phyloP scores from a whole-genome alignment of 2,888 invertebrate genomes.

The Lysandra coridon region DNA sequence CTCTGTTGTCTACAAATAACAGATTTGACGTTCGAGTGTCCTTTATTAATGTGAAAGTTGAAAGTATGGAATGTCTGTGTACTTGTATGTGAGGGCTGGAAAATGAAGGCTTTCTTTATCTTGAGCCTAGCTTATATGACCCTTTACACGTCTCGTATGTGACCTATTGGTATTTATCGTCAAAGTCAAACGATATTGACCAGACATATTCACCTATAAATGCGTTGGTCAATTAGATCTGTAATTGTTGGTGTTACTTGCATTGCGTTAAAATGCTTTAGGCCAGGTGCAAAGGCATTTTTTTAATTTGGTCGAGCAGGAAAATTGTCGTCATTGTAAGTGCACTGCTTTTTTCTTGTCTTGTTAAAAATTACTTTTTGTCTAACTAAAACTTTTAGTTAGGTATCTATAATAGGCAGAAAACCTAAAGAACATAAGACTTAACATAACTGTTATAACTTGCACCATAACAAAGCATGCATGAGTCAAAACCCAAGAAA shows the following conservation, averaged over 20 bases:
- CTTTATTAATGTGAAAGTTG: slow-evolving; percentile 8
- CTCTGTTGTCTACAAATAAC: slow-evolving; percentile 23
- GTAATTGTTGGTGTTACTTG: no score
- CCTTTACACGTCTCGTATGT: no score
- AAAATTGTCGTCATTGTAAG: no score
- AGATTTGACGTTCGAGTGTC: background rate
- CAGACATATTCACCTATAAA: background rate
- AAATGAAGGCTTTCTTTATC: background rate
- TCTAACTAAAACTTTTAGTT: no score
- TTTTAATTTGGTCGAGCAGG: no score
- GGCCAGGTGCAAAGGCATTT: no score
- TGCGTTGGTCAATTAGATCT: background rate
- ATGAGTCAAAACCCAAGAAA: slow-evolving; percentile 10
- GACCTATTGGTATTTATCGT: background rate
- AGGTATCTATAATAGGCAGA: background rate
- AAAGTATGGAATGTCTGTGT: slow-evolving; percentile 8
- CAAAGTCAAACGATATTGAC: background rate
- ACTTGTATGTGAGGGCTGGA: background rate
- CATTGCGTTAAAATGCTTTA: no score
- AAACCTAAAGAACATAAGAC: background rate
- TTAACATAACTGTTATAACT: background rate
- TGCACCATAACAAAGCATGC: background rate
- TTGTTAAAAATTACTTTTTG: no score
- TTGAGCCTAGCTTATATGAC: background rate
- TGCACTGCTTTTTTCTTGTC: no score